Percentiles rank a stretch among this genome's conserved stretches.
Evolutionary conservation across 2,797 vertebrate genomes (phyloP).

Genomic region (Sarcoramphus papa): DNA sequence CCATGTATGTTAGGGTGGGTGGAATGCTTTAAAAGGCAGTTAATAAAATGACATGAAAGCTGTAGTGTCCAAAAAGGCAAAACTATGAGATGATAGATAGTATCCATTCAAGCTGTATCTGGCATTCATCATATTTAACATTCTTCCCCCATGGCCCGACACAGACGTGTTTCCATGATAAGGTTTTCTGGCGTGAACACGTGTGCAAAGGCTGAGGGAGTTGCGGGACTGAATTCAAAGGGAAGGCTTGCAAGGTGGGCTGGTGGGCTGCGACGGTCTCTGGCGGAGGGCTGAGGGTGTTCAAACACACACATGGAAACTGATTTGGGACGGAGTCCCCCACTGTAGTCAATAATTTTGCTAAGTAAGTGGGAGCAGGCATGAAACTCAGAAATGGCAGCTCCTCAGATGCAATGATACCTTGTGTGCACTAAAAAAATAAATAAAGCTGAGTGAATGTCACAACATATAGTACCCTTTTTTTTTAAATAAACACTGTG

Average conservation of each 20-base stretch:
- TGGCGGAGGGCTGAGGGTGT: not conserved
- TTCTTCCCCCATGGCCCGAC: not conserved
- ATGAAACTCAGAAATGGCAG: not conserved
- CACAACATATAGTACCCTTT: fast-evolving
- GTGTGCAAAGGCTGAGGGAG: not conserved
- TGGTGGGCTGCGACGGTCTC: fast-evolving
- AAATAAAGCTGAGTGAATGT: not conserved
- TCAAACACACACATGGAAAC: not conserved
- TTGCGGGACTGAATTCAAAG: not conserved
- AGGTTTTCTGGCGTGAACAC: not conserved
- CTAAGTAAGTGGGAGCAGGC: not conserved
- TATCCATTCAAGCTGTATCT: not conserved
- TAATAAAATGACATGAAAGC: not conserved
- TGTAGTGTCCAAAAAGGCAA: not conserved
- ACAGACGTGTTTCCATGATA: not conserved
- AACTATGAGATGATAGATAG: not conserved
- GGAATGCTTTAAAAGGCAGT: not conserved
- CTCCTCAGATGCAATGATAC: not conserved
- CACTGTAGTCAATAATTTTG: not conserved
- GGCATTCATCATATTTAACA: not conserved
- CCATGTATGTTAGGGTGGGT: not conserved
- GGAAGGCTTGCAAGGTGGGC: not conserved
- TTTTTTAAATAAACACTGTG: not conserved
- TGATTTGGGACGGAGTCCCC: not conserved
- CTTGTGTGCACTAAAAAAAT: not conserved